Percentiles rank a stretch among this genome's conserved stretches.
Evolutionary conservation across 2,797 vertebrate genomes (phyloP).

Genomic region (Champsocephalus esox): DNA sequence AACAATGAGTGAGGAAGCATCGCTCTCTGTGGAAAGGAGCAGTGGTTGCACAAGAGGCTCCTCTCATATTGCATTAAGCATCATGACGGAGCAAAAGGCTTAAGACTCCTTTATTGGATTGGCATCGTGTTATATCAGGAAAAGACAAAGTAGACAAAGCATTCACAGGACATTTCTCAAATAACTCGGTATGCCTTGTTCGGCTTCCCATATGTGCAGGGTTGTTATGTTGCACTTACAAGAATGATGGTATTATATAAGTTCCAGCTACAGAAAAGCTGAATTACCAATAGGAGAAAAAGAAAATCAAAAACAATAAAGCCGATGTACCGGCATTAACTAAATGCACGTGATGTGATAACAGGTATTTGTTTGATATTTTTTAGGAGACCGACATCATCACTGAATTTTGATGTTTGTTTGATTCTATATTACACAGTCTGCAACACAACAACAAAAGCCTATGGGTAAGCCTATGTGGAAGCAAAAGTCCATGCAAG

Average conservation of each 20-base stretch:
- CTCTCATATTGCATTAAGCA: slow-evolving; percentile 48
- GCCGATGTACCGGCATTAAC: not conserved
- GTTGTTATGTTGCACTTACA: slow-evolving; percentile 3
- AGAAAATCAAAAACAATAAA: slow-evolving; percentile 15
- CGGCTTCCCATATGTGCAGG: slow-evolving; percentile 5
- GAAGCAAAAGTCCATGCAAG: no score
- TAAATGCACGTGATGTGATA: not conserved
- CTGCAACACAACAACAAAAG: no score
- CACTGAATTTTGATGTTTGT: no score
- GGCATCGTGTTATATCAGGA: slow-evolving; percentile 29
- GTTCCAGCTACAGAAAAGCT: not conserved
- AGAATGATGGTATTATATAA: slow-evolving; percentile 1
- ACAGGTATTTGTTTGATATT: no score
- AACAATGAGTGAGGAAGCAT: slow-evolving; percentile 30
- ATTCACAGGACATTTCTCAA: slow-evolving; percentile 34
- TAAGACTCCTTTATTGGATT: slow-evolving; percentile 51
- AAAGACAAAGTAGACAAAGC: slow-evolving; percentile 40
- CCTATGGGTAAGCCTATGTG: no score
- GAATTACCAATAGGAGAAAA: not conserved
- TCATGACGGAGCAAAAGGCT: slow-evolving; percentile 52
- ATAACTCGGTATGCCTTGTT: slow-evolving; percentile 5
- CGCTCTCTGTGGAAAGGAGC: slow-evolving; percentile 35
- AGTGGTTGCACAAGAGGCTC: slow-evolving; percentile 43
- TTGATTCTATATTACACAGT: no score
- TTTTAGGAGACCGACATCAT: no score